Evolutionary conservation across 2,797 vertebrate genomes (phyloP).

Genomic region (Myotis daubentonii): DNA sequence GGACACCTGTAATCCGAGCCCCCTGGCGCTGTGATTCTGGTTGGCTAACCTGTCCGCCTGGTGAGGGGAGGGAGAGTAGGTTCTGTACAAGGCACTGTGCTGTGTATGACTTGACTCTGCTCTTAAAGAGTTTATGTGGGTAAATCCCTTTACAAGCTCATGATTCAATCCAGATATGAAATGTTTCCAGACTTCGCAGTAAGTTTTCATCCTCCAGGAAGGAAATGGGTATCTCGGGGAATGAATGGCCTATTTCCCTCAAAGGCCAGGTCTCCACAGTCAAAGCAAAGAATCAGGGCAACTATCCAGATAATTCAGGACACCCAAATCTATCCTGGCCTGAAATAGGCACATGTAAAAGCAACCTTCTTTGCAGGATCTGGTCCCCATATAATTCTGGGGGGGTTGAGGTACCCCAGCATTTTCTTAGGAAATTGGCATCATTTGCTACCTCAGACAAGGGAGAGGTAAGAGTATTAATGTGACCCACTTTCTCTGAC

Average conservation of each 20-base stretch:
- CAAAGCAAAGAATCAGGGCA: constrained; percentile 75
- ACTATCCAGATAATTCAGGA: constrained; percentile 78
- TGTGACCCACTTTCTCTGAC: constrained; percentile 4
- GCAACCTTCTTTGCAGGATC: constrained; percentile 1
- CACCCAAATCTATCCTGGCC: constrained; percentile 71
- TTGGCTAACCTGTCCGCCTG: background rate
- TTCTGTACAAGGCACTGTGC: background rate
- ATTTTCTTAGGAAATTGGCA: background rate
- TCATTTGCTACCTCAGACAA: background rate
- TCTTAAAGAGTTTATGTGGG: background rate
- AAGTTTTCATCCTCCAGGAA: constrained; percentile 50
- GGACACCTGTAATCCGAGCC: constrained; percentile 63
- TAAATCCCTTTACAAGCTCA: background rate
- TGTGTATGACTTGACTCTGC: background rate
- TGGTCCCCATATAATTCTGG: constrained; percentile 6
- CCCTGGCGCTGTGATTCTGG: background rate
- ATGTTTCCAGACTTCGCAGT: constrained; percentile 18
- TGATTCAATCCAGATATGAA: background rate
- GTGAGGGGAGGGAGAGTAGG: background rate
- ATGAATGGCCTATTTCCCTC: constrained; percentile 74
- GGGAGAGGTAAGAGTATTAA: background rate
- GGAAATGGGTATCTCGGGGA: constrained; percentile 55
- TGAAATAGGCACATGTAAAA: constrained; percentile 64
- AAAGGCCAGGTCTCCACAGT: constrained; percentile 71
- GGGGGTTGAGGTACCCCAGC: background rate